These are phyloP conservation scores for Macrotus californicus DNA, from an alignment of 2,113 vertebrate species.

Conservation along the genomic window DNA sequence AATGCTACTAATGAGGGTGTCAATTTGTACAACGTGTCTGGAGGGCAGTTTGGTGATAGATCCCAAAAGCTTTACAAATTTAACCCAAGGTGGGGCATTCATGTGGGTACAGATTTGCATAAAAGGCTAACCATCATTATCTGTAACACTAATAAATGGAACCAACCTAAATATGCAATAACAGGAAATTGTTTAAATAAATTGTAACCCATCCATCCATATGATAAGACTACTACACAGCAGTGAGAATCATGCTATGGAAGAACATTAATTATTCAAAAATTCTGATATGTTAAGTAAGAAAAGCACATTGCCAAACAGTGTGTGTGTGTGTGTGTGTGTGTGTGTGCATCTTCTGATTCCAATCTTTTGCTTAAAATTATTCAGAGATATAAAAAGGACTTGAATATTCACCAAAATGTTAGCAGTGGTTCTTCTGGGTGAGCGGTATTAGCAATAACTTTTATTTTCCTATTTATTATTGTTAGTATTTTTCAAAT, in stretches of 20 bases:
- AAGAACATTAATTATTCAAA: neutral
- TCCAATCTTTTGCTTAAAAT: neutral
- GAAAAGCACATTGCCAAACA: neutral
- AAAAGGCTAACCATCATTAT: neutral
- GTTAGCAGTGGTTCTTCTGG: neutral
- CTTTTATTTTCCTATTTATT: neutral
- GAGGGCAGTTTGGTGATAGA: neutral
- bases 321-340: too few species aligned
- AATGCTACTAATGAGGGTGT: neutral
- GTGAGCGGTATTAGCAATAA: neutral
- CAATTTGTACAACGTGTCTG: neutral
- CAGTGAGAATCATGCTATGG: neutral
- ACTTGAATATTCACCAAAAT: neutral
- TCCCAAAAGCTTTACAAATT: neutral
- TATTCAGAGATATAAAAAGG: neutral
- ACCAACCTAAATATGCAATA: neutral
- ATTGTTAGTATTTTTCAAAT: neutral
- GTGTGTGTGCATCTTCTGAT: neutral
- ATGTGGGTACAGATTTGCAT: neutral
- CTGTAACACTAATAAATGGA: neutral
- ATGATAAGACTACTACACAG: neutral
- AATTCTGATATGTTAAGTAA: neutral
- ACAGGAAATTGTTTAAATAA: neutral
- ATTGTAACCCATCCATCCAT: neutral
- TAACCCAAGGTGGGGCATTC: neutral